Conservation (phyloP, 2,797 vertebrate species). For the Protosalanx chinensis region DNA sequence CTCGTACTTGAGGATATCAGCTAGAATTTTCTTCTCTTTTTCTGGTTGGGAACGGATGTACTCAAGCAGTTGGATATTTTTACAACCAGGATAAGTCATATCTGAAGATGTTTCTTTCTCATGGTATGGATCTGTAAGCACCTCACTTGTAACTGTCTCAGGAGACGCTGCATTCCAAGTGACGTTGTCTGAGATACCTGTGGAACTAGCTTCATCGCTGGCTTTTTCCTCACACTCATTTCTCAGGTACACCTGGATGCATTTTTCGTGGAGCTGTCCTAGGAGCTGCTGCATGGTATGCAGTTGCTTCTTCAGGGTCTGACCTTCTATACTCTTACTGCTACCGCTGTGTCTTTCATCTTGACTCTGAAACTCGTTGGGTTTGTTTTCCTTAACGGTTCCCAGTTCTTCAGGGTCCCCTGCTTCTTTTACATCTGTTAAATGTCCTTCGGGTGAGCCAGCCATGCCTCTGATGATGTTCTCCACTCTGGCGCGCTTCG, state of each 20-base stretch:
- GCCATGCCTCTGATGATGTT: constrained; percentile 82
- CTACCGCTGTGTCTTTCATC: constrained; percentile 21
- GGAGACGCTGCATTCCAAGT: constrained; percentile 13
- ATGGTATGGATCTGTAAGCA: constrained; percentile 8
- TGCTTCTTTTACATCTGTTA: constrained; percentile 28
- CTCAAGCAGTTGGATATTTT: constrained; percentile 40
- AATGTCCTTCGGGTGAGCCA: constrained; percentile 42
- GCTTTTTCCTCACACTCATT: neutral
- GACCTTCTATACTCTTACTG: constrained; percentile 35
- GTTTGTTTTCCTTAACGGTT: constrained; percentile 48
- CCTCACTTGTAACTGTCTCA: constrained; percentile 6
- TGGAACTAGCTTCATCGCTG: neutral
- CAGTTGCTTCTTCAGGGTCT: constrained; percentile 62
- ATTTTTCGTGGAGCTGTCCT: constrained; percentile 61
- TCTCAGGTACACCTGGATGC: constrained; percentile 46
- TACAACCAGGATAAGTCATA: constrained; percentile 41
- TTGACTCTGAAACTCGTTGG: constrained; percentile 55
- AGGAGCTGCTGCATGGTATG: constrained; percentile 68
- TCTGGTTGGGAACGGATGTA: constrained; percentile 47
- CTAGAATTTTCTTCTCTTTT: constrained; percentile 56
- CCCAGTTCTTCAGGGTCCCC: constrained; percentile 8
- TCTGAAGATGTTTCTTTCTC: constrained; percentile 22
- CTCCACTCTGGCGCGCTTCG: constrained; percentile 84
- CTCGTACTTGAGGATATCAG: constrained; percentile 77
- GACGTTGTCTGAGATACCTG: neutral